Percentiles rank a stretch among this genome's conserved stretches.
These are phyloP conservation scores for Euthynnus affinis DNA, from an alignment of 2,797 vertebrate species.

Conservation along the genomic window DNA sequence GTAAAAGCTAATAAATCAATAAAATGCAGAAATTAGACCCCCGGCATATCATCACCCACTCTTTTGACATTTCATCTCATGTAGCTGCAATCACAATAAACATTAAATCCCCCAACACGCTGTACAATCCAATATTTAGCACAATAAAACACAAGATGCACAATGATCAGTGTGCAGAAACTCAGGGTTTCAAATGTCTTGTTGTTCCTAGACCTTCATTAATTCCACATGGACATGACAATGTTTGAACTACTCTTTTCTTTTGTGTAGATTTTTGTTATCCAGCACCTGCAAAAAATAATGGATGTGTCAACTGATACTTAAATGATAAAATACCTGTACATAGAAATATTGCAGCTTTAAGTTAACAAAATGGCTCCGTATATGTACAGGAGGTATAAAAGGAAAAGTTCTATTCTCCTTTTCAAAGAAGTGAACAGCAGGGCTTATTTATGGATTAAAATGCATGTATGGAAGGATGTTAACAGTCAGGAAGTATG, in stretches of 20 bases:
- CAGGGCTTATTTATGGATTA: not conserved
- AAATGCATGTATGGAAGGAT: not conserved
- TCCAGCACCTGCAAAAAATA: too few relatives aligned
- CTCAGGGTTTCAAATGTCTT: not conserved
- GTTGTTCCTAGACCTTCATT: not conserved
- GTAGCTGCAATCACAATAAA: not conserved
- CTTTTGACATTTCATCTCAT: not conserved
- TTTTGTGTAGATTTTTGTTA: too few relatives aligned
- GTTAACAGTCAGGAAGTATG: not conserved
- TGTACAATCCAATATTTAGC: not conserved
- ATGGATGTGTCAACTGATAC: too few relatives aligned
- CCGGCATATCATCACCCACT: not conserved
- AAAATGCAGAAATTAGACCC: slow-evolving; percentile 1
- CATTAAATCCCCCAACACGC: not conserved
- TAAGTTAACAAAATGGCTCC: too few relatives aligned
- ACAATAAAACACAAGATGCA: not conserved
- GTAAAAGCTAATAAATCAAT: not conserved
- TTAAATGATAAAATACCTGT: not conserved
- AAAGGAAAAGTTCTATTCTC: not conserved
- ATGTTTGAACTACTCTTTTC: not conserved
- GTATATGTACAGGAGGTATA: not conserved
- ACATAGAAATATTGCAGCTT: too few relatives aligned
- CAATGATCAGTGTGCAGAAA: not conserved
- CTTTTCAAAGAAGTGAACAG: not conserved
- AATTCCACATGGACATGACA: not conserved